Evolutionary conservation across 2,888 invertebrate species (phyloP).

Genomic region (Macrostomum cliftonense): DNA sequence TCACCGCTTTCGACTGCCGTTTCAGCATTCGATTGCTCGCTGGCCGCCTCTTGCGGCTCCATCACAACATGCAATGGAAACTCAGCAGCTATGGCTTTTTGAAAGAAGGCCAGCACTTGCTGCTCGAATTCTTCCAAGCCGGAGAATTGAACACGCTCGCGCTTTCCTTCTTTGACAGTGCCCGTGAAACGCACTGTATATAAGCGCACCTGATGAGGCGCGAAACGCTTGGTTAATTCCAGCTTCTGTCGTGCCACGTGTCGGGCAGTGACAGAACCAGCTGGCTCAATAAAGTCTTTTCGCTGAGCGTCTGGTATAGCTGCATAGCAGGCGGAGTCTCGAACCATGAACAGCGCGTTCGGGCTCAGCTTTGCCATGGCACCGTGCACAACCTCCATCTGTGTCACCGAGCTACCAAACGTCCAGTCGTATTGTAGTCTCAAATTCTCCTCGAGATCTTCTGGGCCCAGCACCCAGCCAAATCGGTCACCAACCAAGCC

Average conservation of each 20-base stretch:
- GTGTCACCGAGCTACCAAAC: constrained; percentile 18
- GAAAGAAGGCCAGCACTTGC: constrained; percentile 20
- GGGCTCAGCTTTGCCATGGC: constrained; percentile 17
- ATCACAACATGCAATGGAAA: constrained; percentile 12
- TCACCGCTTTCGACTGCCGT: too few relatives aligned
- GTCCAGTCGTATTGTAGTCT: constrained; percentile 16
- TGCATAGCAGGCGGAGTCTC: constrained; percentile 14
- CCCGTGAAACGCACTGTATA: too few relatives aligned
- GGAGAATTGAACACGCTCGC: constrained; percentile 18
- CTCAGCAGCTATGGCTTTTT: constrained; percentile 14
- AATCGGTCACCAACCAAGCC: constrained; percentile 21
- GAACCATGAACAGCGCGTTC: constrained; percentile 17
- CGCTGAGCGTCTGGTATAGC: constrained; percentile 11
- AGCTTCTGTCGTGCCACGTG: constrained; percentile 18
- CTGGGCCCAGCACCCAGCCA: constrained; percentile 17
- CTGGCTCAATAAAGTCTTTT: constrained; percentile 10
- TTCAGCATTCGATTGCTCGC: constrained; percentile 1
- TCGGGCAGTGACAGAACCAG: constrained; percentile 30
- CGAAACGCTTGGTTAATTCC: too few relatives aligned
- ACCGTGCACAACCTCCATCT: constrained; percentile 21
- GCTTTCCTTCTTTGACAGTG: not conserved
- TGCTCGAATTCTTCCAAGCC: constrained; percentile 22
- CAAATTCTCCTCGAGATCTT: constrained; percentile 14
- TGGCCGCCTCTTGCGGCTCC: constrained; percentile 11
- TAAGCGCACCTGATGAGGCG: too few relatives aligned